phyloP scores from a whole-genome alignment of 2,888 invertebrate genomes.

The Helicoverpa assulta region DNA sequence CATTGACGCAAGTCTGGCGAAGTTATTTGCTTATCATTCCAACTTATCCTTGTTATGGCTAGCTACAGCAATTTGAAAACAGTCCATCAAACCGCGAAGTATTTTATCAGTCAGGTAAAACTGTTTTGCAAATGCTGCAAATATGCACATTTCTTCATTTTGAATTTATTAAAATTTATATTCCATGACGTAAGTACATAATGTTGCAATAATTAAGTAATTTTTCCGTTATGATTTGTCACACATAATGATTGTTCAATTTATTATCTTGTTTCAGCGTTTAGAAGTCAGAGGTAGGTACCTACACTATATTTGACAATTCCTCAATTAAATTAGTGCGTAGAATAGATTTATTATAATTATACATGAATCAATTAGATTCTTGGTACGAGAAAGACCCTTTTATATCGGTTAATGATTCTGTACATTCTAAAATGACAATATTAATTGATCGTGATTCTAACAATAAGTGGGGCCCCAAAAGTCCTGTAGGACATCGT shows the following conservation, averaged over 20 bases:
- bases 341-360: too few relatives aligned
- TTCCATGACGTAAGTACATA: not conserved
- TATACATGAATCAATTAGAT: too few relatives aligned
- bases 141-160: constrained; percentile 7
- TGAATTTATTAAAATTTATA: not conserved
- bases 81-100: not conserved
- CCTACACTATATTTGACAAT: too few relatives aligned
- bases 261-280: too few relatives aligned
- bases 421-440: too few relatives aligned
- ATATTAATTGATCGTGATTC: not conserved
- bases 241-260: not conserved
- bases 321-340: too few relatives aligned
- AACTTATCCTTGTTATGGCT: constrained; percentile 28
- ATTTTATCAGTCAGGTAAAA: not conserved
- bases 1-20: constrained; percentile 10
- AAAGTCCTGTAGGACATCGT: not conserved
- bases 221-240: constrained; percentile 8
- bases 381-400: too few relatives aligned
- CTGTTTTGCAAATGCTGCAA: not conserved
- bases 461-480: not conserved
- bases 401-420: too few relatives aligned
- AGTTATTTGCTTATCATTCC: constrained; percentile 21
- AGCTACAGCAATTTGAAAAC: constrained; percentile 10
- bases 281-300: too few relatives aligned
- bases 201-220: constrained; percentile 12